These are phyloP conservation scores for Phenacoccus solenopsis DNA, from an alignment of 1,140 invertebrate genomes.

Conservation along the genomic window DNA sequence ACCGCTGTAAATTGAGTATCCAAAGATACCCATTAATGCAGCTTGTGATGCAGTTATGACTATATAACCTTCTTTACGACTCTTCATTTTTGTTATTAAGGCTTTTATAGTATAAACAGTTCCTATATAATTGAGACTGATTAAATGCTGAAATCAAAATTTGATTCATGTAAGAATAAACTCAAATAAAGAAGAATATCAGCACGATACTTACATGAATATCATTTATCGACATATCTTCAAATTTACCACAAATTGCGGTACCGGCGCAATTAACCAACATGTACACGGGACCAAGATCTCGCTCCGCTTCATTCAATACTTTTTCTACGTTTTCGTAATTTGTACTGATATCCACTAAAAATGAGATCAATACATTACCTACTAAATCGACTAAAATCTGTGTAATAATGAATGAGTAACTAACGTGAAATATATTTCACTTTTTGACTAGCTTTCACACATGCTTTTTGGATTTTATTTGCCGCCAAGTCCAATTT, in stretches of 20 bases:
- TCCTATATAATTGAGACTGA: slow-evolving; percentile 58
- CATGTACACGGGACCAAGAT: slow-evolving; percentile 67
- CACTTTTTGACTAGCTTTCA: slow-evolving; percentile 45
- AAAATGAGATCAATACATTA: slow-evolving; percentile 22
- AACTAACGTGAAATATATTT: slow-evolving; percentile 42
- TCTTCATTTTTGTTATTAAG: slow-evolving; percentile 55
- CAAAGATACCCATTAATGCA: slow-evolving; percentile 79
- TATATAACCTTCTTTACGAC: slow-evolving; percentile 55
- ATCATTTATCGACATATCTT: slow-evolving; percentile 58
- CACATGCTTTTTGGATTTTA: slow-evolving; percentile 40
- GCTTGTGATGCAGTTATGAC: slow-evolving; percentile 82
- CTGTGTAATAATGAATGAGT: not conserved
- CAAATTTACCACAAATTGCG: slow-evolving; percentile 64
- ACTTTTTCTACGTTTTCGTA: slow-evolving; percentile 47
- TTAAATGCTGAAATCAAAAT: slow-evolving; percentile 36
- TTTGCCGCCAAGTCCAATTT: slow-evolving; percentile 48
- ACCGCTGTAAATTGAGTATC: slow-evolving; percentile 79
- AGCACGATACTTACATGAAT: slow-evolving; percentile 42
- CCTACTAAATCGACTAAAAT: not conserved
- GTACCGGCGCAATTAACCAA: slow-evolving; percentile 85
- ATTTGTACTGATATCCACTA: slow-evolving; percentile 54
- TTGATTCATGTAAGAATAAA: not conserved
- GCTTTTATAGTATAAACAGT: slow-evolving; percentile 56
- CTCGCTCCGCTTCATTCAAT: slow-evolving; percentile 45
- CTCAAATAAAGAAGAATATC: slow-evolving; percentile 10